Percentiles rank a stretch among this genome's conserved stretches.
These are phyloP conservation scores for Onychomys leucogaster DNA, from an alignment of 2,797 vertebrate genomes.

Conservation along the genomic window DNA sequence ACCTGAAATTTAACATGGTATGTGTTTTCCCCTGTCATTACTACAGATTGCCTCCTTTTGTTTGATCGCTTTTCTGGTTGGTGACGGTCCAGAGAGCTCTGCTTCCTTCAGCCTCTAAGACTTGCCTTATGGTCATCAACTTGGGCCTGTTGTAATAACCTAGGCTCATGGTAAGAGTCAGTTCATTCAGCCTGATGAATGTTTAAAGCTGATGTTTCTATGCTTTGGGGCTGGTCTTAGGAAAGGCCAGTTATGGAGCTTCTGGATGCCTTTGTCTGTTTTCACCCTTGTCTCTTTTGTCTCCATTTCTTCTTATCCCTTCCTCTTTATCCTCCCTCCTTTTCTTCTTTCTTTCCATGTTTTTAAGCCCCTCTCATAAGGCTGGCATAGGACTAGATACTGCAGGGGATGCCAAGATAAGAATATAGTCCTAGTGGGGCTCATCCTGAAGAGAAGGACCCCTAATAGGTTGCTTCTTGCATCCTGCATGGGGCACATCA, in stretches of 20 bases:
- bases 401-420: background rate
- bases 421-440: background rate
- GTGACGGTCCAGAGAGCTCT: background rate
- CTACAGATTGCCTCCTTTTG: background rate
- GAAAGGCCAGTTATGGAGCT: background rate
- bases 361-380: background rate
- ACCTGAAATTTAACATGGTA: background rate
- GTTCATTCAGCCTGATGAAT: background rate
- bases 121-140: background rate
- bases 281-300: conserved; percentile 4
- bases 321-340: background rate
- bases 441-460: background rate
- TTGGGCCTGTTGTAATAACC: background rate
- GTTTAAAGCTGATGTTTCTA: background rate
- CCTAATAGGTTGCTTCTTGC: background rate
- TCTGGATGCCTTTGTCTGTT: background rate
- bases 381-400: background rate
- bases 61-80: background rate
- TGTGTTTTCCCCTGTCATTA: background rate
- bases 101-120: background rate
- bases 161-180: background rate
- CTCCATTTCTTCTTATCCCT: background rate
- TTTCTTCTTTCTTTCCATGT: background rate
- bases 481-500: background rate
- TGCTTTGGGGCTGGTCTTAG: background rate